phyloP scores from a whole-genome alignment of 2,113 vertebrate genomes.

The Copsychus sechellarum region DNA sequence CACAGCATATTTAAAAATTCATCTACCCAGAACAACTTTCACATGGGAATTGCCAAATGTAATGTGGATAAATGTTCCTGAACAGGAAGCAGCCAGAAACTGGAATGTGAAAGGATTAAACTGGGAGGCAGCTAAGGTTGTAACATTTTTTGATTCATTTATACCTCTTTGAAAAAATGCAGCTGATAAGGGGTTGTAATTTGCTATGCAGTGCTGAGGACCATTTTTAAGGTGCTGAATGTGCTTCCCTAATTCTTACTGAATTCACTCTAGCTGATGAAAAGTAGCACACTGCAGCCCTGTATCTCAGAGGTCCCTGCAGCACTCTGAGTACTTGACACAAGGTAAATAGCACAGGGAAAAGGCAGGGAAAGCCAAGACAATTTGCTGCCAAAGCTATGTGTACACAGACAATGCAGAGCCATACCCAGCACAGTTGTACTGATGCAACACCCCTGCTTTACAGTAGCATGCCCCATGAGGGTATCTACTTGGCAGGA shows the following conservation, averaged over 20 bases:
- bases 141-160: not conserved
- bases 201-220: not conserved
- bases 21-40: constrained; percentile 19
- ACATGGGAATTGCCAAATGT: not conserved
- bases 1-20: constrained; percentile 13
- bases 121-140: not conserved
- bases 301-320: not conserved
- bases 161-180: not conserved
- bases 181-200: not conserved
- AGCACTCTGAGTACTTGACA: not conserved
- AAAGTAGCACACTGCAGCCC: not conserved
- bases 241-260: not conserved
- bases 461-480: not conserved
- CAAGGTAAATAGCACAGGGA: not conserved
- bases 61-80: not conserved
- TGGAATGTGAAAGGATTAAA: not conserved
- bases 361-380: not conserved
- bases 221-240: not conserved
- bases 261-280: not conserved
- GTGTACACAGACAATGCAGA: not conserved
- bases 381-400: not conserved
- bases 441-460: not conserved
- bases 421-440: not conserved
- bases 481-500: constrained; percentile 34
- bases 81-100: not conserved